These are phyloP conservation scores for Trematomus loennbergii DNA, from an alignment of 2,113 vertebrate species.

Conservation along the genomic window DNA sequence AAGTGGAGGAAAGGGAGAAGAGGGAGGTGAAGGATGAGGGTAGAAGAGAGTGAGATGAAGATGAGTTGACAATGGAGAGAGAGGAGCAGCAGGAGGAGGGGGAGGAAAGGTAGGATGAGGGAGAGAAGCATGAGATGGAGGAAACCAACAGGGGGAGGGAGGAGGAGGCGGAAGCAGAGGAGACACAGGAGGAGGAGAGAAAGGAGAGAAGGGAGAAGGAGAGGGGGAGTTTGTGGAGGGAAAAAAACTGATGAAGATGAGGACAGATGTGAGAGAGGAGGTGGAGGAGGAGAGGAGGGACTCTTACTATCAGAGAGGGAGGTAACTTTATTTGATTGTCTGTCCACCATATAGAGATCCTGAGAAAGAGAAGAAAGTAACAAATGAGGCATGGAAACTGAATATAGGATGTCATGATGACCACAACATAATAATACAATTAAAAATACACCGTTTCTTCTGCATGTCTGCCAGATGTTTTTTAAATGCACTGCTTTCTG, in stretches of 20 bases:
- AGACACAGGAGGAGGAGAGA: neutral
- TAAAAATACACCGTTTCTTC: no score
- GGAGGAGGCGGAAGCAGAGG: slow-evolving; percentile 4
- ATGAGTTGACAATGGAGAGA: neutral
- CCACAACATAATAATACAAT: neutral
- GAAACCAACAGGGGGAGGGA: slow-evolving; percentile 14
- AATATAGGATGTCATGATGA: neutral
- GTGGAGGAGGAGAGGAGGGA: slow-evolving; percentile 51
- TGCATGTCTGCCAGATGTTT: neutral
- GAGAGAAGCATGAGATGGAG: slow-evolving; percentile 1
- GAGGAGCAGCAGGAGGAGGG: neutral
- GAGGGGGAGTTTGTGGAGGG: neutral
- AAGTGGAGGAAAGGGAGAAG: slow-evolving; percentile 3
- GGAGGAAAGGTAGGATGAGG: neutral
- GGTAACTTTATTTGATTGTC: slow-evolving; percentile 72
- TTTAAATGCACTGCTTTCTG: neutral
- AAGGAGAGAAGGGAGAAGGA: neutral
- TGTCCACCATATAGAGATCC: slow-evolving; percentile 79
- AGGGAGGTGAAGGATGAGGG: slow-evolving; percentile 3
- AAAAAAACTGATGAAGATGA: slow-evolving; percentile 31
- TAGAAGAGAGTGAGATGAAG: neutral
- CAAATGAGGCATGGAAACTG: neutral
- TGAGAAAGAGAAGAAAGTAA: slow-evolving; percentile 35
- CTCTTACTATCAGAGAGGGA: slow-evolving; percentile 79
- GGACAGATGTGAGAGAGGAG: slow-evolving; percentile 11